A percentile compares a stretch with the other conserved stretches of the same genome.
Evolutionary conservation across 2,113 vertebrate genomes (phyloP).

Genomic region (Numida meleagris): DNA sequence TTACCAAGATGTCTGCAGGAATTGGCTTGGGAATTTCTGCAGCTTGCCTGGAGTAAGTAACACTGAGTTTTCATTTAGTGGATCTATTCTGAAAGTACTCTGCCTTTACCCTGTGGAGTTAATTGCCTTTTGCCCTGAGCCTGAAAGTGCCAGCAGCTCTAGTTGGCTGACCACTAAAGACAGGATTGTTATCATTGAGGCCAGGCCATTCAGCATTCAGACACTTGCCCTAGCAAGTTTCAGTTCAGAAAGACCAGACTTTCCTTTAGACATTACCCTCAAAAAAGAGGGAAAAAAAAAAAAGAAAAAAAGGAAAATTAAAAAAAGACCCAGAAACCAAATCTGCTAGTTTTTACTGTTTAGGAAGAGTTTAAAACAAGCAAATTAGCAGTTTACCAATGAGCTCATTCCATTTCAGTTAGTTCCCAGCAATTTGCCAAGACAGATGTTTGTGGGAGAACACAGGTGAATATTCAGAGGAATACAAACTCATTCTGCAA

Average conservation of each 20-base stretch:
- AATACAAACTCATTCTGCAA: constrained; percentile 19
- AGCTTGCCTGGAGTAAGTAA: constrained; percentile 90
- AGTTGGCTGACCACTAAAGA: constrained; percentile 19
- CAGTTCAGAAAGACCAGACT: background rate
- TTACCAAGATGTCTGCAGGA: constrained; percentile 91
- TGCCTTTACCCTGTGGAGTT: background rate
- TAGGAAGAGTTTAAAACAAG: background rate
- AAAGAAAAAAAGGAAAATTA: background rate
- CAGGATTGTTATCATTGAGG: background rate
- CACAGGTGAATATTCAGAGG: background rate
- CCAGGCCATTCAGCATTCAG: background rate
- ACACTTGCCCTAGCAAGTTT: background rate
- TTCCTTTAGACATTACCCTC: background rate
- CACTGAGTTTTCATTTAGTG: background rate
- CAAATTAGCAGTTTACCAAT: background rate
- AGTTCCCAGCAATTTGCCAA: constrained; percentile 9
- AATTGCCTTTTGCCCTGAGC: background rate
- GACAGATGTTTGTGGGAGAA: constrained; percentile 29
- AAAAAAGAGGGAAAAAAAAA: background rate
- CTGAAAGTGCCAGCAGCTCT: constrained; percentile 2
- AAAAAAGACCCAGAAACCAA: background rate
- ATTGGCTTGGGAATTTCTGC: constrained; percentile 93
- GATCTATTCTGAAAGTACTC: background rate
- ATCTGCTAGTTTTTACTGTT: background rate
- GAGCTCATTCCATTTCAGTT: background rate